A percentile compares a stretch with the other conserved stretches of the same genome.
Conservation (phyloP, 2,113 vertebrate genomes). For the Amphilophus citrinellus region DNA sequence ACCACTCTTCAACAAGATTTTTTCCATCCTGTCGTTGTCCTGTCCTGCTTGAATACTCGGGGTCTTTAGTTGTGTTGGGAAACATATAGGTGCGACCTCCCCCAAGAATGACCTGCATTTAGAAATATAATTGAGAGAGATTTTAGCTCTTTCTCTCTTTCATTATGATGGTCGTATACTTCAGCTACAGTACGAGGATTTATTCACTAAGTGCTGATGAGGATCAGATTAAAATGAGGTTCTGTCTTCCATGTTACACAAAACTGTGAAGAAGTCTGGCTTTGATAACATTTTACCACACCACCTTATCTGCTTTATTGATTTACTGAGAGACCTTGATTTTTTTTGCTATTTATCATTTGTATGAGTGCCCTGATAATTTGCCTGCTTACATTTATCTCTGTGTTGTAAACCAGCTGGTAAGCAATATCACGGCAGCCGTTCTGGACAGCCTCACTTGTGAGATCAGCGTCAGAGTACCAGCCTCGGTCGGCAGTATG, state of each 20-base stretch:
- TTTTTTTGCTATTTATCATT: not conserved
- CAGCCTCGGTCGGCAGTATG: constrained; percentile 79
- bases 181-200: not conserved
- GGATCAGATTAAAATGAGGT: not conserved
- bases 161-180: not conserved
- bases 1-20: constrained; percentile 80
- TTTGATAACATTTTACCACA: not conserved
- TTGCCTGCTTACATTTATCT: constrained; percentile 80
- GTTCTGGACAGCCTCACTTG: constrained; percentile 27
- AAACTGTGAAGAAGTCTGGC: not conserved
- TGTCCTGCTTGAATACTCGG: constrained; percentile 62
- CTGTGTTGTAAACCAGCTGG: constrained; percentile 82
- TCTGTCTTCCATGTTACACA: not conserved
- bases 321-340: not conserved
- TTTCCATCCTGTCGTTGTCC: constrained; percentile 74
- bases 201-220: not conserved
- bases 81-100: constrained; percentile 86
- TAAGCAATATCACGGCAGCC: constrained; percentile 82
- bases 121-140: not conserved
- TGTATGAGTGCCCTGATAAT: not conserved
- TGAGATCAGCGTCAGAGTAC: constrained; percentile 80
- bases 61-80: constrained; percentile 55
- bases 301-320: not conserved
- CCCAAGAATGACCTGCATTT: constrained; percentile 83
- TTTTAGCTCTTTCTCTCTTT: not conserved